Percentiles rank a stretch among this genome's conserved stretches.
These are phyloP conservation scores for Oscheius myriophilus DNA, from an alignment of 2,888 invertebrate genomes.

Conservation along the genomic window DNA sequence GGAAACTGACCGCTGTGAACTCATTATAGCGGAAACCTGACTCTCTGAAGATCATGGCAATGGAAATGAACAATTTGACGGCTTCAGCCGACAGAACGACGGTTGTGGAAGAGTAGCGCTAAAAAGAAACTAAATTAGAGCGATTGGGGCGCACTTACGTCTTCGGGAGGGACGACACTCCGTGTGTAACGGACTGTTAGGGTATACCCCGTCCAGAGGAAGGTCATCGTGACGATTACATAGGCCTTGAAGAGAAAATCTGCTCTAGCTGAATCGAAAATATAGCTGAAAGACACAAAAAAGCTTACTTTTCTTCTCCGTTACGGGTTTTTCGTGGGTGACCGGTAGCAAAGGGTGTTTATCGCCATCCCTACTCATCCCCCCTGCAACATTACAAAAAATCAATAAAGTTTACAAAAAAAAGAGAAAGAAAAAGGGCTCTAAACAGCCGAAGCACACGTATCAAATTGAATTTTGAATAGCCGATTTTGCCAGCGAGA, in stretches of 20 bases:
- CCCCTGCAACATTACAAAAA: not conserved
- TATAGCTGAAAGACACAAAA: not conserved
- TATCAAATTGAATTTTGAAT: too few relatives aligned
- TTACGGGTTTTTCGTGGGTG: conserved; percentile 6
- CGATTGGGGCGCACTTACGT: conserved; percentile 39
- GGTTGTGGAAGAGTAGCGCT: conserved; percentile 63
- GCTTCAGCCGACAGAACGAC: conserved; percentile 68
- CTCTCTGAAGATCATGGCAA: conserved; percentile 58
- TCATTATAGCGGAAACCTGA: conserved; percentile 35
- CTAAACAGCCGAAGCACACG: too few relatives aligned
- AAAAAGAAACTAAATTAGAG: not conserved
- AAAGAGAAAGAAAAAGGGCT: too few relatives aligned
- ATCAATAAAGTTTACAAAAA: not conserved
- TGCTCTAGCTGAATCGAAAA: not conserved
- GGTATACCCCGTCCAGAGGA: conserved; percentile 70
- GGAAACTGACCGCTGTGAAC: conserved; percentile 19
- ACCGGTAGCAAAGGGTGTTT: conserved; percentile 11
- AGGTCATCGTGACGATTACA: conserved; percentile 67
- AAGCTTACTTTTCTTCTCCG: not conserved
- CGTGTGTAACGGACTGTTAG: conserved; percentile 67
- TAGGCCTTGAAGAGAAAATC: conserved; percentile 54
- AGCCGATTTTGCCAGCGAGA: too few relatives aligned
- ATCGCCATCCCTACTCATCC: conserved; percentile 9
- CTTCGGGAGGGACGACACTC: conserved; percentile 52
- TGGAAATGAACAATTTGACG: conserved; percentile 62